Evolutionary conservation across 2,888 invertebrate species (phyloP).

Genomic region (Tanaodytes sp.): DNA sequence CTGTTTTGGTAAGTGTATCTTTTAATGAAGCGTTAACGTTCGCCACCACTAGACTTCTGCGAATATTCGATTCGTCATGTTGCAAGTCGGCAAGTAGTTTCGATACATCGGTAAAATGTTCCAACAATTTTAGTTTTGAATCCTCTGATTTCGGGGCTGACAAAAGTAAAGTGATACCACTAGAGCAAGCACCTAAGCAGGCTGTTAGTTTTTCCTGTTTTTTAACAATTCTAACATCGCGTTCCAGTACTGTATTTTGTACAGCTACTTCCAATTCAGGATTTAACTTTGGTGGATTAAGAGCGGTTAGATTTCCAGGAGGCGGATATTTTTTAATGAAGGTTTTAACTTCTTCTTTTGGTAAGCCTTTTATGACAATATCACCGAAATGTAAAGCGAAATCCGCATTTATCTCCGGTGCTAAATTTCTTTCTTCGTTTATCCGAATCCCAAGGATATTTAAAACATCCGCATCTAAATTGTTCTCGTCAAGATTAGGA

Average conservation of each 20-base stretch:
- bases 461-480: background rate
- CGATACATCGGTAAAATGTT: constrained; percentile 9
- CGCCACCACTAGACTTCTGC: constrained; percentile 18
- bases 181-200: no score
- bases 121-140: constrained; percentile 9
- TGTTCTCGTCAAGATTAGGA: background rate
- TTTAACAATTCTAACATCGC: constrained; percentile 14
- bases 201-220: constrained; percentile 32
- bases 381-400: constrained; percentile 23
- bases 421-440: no score
- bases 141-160: background rate
- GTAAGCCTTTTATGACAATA: constrained; percentile 12
- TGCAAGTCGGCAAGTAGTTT: constrained; percentile 23
- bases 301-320: constrained; percentile 13
- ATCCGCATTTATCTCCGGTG: no score
- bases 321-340: constrained; percentile 24
- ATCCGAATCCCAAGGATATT: no score
- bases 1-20: constrained; percentile 13
- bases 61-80: constrained; percentile 21
- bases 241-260: constrained; percentile 2
- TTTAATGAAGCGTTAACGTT: constrained; percentile 18
- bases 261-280: constrained; percentile 3
- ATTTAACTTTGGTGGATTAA: constrained; percentile 16
- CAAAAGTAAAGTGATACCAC: constrained; percentile 10
- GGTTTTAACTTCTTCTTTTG: constrained; percentile 4